Base-by-base conservation (phyloP, 2,888 invertebrate species). In the Agriopis leucophaearia region DNA sequence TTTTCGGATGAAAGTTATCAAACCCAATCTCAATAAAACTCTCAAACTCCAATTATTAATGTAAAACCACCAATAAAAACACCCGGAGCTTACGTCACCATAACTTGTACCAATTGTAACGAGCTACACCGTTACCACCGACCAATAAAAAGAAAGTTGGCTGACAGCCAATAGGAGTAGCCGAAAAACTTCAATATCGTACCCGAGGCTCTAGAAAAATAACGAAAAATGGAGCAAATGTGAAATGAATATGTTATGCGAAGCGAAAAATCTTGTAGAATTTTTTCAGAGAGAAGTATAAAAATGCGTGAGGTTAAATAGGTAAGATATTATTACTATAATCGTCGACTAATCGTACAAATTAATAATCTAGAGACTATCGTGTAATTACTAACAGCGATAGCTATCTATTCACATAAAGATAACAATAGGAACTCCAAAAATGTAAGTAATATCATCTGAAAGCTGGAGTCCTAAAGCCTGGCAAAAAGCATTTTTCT, bases 141-240 rank as follows among this genome's bases (percentile, higher is more conserved):
- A 70, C 73, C 74, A 76, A 80, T 81, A 74, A 74, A 60, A 68
- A 70, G 68, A 78, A 72, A 77, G 74, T 70, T 82, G 83, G 82
- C 75, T n/a, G 48, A 12, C 61, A 58, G 78, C 81, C 82, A 82
- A 72, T 72, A 69, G 65, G 73, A 69, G 66, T 47, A 45, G 62
- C 45, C 55, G 71, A 68, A 70, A 63, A 70, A 56, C 60, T 44
- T 51, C 38, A 45, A 58, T 44, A 38, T 36, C 65, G 58, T 47
- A 42, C 47, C 27, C 40, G 8, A 44, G 55, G 63, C 69, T 35
- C 57, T 63, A 55, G 55, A 69, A 66, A 68, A 60, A 50, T 38
- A 40, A 42, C 38, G 40, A 58, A 64, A 66, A 61, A 36, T 60
- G 36, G 59, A 38, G 50, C 27, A 27, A 27, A 18, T 42, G 18